These are phyloP conservation scores for Dipodomys spectabilis DNA, from an alignment of 2,113 vertebrate species.

Conservation along the genomic window DNA sequence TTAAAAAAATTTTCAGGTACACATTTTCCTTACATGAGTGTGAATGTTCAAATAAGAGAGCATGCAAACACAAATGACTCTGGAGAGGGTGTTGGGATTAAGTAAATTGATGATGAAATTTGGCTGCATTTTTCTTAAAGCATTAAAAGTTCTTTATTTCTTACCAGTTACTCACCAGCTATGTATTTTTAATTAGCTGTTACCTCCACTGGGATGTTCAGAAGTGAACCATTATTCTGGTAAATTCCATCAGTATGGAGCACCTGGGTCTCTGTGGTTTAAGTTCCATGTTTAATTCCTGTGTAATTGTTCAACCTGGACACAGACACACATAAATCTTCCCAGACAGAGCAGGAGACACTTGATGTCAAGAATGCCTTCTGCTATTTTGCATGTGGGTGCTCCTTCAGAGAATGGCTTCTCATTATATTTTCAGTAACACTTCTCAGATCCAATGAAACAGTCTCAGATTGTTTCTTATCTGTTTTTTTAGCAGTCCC, in stretches of 20 bases:
- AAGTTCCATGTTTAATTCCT: slow-evolving; percentile 1
- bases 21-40: background rate
- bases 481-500: slow-evolving; percentile 44
- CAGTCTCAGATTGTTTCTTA: background rate
- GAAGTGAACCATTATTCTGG: slow-evolving; percentile 19
- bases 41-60: background rate
- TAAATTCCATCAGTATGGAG: slow-evolving; percentile 64
- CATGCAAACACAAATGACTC: background rate
- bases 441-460: background rate
- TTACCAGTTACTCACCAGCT: slow-evolving; percentile 6
- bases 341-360: background rate
- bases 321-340: background rate
- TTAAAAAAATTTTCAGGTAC: no score
- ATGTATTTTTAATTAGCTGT: slow-evolving; percentile 64
- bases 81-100: background rate
- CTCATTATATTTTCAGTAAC: slow-evolving; percentile 48
- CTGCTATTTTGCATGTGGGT: background rate
- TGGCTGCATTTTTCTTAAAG: background rate
- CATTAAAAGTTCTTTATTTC: slow-evolving; percentile 54
- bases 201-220: slow-evolving; percentile 38
- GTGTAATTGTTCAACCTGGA: slow-evolving; percentile 43
- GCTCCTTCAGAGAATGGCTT: background rate
- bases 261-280: background rate
- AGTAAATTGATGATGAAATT: background rate
- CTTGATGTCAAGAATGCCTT: slow-evolving; percentile 5